Conservation (phyloP, 2,888 invertebrate species). For the Lepidocyrtinus sp. region DNA sequence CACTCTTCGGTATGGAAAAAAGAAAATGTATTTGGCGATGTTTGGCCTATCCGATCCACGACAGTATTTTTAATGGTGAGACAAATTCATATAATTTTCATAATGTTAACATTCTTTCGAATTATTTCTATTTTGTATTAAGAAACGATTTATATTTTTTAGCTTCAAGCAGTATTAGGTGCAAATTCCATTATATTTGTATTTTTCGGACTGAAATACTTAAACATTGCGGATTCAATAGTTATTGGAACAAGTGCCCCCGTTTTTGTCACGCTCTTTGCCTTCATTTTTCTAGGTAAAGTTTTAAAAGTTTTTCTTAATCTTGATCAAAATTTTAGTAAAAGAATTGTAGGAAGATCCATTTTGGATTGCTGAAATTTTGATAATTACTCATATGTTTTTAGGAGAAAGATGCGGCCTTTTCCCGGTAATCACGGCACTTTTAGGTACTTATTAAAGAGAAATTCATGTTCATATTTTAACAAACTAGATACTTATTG, state of each 20-base stretch:
- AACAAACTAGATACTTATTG: too few species aligned
- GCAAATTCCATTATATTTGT: slow-evolving; percentile 48
- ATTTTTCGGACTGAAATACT: slow-evolving; percentile 39
- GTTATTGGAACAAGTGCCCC: slow-evolving; percentile 53
- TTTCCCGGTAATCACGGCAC: neutral
- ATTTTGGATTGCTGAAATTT: too few species aligned
- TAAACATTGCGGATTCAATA: slow-evolving; percentile 49
- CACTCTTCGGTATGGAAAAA: slow-evolving; percentile 18
- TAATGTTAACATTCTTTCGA: neutral
- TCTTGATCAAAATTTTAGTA: too few species aligned
- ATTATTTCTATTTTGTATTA: too few species aligned
- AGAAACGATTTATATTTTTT: neutral
- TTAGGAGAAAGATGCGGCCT: slow-evolving; percentile 40
- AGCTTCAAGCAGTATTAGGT: slow-evolving; percentile 45
- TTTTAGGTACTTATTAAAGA: too few species aligned
- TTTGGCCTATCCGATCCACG: too few species aligned
- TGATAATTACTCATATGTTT: slow-evolving; percentile 31
- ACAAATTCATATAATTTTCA: too few species aligned
- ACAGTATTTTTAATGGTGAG: too few species aligned
- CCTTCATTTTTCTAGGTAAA: slow-evolving; percentile 47
- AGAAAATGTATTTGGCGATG: neutral
- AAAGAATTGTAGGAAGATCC: too few species aligned
- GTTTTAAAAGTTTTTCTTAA: slow-evolving; percentile 34
- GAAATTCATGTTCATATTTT: too few species aligned
- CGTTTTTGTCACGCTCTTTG: slow-evolving; percentile 51